Evolutionary conservation across 2,797 vertebrate species (phyloP), one percentile per base, ranked within the genome.

Genomic region (Nasua narica): DNA sequence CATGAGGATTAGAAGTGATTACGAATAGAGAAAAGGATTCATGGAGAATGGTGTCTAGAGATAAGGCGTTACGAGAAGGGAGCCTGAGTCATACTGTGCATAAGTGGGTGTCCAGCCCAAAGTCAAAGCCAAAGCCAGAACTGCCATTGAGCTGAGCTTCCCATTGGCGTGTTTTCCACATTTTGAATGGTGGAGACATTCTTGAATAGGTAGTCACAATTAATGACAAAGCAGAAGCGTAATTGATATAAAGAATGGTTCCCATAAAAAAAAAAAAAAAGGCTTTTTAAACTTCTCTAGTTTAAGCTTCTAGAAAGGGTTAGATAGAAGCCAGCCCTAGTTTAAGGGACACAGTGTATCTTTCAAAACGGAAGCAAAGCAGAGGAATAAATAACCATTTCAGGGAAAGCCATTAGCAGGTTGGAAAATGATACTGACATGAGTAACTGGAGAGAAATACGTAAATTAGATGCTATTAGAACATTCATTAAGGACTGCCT

Each of bases 111-210:
- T 86, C 40, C 72, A 95, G 90, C 74, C 93, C 85, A 90, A 96
- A 78, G 91, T 60, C 90, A 93, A 96, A 78, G 91, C 67, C 90
- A 93, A 94, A 88, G 89, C 89, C 50, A 67, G 97, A 96, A 95
- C 94, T 96, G 82, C 94, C 94, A 91, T 94, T 94, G 87, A 93
- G 32, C 89, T 96, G 91, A 96, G 72, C 76, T 96, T 96, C 84
- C 90, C 84, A 35, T 2, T 83, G 94, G 85, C 58, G 54, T 84
- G 91, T 46, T 96, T 95, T 86, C 72, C 56, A 84, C 84, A 94
- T 97, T 97, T 95, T 96, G 87, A 95, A 91, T 84, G 93, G 93
- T 58, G 18, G 87, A 94, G 86, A 96, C 96, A 96, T 96, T 97
- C 89, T 87, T 93, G 60, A 93, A 78, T 79, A 91, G 88, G 88